Percentiles rank a stretch among this genome's conserved stretches.
Conservation (phyloP, 2,888 invertebrate species). For the Ophion ventricosus region DNA sequence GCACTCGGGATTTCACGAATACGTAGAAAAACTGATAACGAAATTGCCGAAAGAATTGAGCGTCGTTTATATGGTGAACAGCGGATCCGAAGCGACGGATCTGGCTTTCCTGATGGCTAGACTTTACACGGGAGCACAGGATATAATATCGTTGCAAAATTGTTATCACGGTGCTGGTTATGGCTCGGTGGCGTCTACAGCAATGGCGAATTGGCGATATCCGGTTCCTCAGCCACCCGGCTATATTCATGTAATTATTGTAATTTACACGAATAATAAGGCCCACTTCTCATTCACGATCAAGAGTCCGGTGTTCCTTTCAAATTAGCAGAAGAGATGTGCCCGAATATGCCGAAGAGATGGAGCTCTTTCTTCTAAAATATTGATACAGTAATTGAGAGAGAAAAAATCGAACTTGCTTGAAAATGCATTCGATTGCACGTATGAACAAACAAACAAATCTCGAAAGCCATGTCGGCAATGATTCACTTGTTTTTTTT, state of each 20-base stretch:
- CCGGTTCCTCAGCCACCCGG: constrained; percentile 88
- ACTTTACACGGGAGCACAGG: constrained; percentile 92
- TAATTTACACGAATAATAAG: neutral
- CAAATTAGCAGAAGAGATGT: too few relatives aligned
- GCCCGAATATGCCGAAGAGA: too few relatives aligned
- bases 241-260: constrained; percentile 89
- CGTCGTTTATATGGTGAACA: constrained; percentile 96
- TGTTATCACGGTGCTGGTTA: constrained; percentile 97
- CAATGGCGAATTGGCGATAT: constrained; percentile 91
- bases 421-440: too few relatives aligned
- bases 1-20: constrained; percentile 95
- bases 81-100: constrained; percentile 99
- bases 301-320: too few relatives aligned
- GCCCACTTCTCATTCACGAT: neutral
- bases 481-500: too few relatives aligned
- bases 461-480: too few relatives aligned
- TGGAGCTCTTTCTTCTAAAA: neutral
- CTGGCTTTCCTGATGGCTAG: constrained; percentile 95
- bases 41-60: constrained; percentile 95
- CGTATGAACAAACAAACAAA: too few relatives aligned
- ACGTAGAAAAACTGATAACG: constrained; percentile 91
- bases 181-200: constrained; percentile 92
- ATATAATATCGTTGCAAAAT: constrained; percentile 94
- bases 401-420: too few relatives aligned
- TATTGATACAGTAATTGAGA: neutral